phyloP scores from a whole-genome alignment of 30 jellyfish, hydroid and myxozoan species.

The Cassiopea andromeda region DNA sequence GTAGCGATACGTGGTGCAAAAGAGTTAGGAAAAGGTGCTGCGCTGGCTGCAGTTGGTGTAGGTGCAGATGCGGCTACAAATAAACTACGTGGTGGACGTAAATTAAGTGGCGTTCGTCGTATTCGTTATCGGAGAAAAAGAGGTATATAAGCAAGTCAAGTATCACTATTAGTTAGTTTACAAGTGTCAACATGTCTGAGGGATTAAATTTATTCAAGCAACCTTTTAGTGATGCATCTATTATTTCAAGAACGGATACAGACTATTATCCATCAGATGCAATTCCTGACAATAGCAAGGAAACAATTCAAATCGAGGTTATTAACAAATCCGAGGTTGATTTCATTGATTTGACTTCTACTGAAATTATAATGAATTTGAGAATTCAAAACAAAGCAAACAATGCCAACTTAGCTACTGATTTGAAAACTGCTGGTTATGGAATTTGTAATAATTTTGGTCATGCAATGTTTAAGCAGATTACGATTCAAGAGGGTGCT shows the following conservation, averaged over 20 bases:
- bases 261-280: constrained; percentile 17
- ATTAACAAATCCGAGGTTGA: neutral
- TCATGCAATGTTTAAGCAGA: neutral
- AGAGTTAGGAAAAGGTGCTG: too few species aligned
- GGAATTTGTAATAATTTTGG: constrained; percentile 8
- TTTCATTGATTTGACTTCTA: neutral
- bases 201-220: neutral
- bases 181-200: neutral
- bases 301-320: neutral
- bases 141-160: neutral
- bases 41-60: neutral
- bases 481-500: constrained; percentile 3
- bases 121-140: neutral
- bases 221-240: neutral
- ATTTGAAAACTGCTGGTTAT: neutral
- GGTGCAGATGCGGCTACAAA: neutral
- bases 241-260: neutral
- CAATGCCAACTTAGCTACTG: too few species aligned
- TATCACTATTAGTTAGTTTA: too few species aligned
- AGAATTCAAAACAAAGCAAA: too few species aligned
- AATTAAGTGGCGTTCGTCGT: too few species aligned
- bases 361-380: neutral
- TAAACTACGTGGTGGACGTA: neutral
- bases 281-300: constrained; percentile 1
- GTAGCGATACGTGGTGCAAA: neutral